A percentile compares a stretch with the other conserved stretches of the same genome.
Evolutionary conservation across 1,140 invertebrate genomes (phyloP).

Genomic region (Atta texana): DNA sequence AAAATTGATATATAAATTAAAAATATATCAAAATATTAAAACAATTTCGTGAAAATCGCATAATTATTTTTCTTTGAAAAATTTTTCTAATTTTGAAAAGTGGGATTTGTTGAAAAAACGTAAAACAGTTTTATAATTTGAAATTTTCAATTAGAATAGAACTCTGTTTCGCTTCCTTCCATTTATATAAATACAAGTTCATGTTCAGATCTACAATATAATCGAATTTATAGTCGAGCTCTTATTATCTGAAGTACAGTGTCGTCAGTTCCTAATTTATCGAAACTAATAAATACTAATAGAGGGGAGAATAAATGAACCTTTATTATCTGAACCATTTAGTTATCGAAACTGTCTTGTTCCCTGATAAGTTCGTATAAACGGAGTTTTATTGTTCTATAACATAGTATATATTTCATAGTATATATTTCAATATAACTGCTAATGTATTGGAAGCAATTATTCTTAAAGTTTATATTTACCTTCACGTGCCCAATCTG

Average conservation of each 20-base stretch:
- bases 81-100: background rate
- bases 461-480: background rate
- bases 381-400: too few relatives aligned
- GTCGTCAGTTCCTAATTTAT: too few relatives aligned
- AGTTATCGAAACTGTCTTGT: too few relatives aligned
- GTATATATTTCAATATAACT: background rate
- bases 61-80: background rate
- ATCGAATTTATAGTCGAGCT: too few relatives aligned
- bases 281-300: too few relatives aligned
- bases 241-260: too few relatives aligned
- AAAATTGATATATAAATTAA: background rate
- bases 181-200: too few relatives aligned
- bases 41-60: background rate
- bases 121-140: background rate
- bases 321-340: too few relatives aligned
- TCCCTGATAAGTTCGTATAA: too few relatives aligned
- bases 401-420: background rate
- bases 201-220: too few relatives aligned
- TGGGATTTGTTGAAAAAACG: background rate
- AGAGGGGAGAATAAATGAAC: too few relatives aligned
- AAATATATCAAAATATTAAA: background rate
- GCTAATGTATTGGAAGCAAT: background rate
- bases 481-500: constrained; percentile 98
- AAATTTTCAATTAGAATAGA: background rate
- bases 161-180: too few relatives aligned